Conservation (phyloP, 1,140 invertebrate species). For the Drosophila biarmipes region DNA sequence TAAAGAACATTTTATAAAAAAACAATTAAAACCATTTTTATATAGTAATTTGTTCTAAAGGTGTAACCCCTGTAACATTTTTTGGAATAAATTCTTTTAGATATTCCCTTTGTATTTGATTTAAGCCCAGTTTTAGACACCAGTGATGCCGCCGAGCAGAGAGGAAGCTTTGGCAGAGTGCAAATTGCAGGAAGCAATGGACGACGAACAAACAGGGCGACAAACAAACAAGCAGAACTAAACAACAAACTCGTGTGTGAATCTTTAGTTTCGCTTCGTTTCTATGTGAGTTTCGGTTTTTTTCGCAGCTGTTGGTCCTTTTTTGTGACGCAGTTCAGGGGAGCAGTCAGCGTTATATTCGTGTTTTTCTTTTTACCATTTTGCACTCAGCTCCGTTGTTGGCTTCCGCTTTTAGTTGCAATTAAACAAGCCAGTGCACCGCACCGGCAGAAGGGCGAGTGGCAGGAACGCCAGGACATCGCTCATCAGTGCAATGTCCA, state of each 20-base stretch:
- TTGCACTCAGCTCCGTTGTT: constrained; percentile 4
- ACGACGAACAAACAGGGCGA: constrained; percentile 31
- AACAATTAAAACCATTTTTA: too few relatives aligned
- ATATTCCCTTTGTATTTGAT: background rate
- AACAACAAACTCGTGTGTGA: constrained; percentile 64
- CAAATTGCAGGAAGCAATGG: constrained; percentile 78
- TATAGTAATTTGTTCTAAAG: too few relatives aligned
- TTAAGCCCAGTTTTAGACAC: constrained; percentile 7
- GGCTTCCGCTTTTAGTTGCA: constrained; percentile 75
- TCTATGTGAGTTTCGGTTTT: constrained; percentile 4
- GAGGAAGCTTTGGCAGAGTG: constrained; percentile 57
- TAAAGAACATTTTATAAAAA: too few relatives aligned
- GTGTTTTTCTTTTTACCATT: constrained; percentile 9
- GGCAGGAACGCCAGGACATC: constrained; percentile 49
- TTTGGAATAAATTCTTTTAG: background rate
- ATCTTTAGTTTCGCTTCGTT: constrained; percentile 25
- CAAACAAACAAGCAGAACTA: constrained; percentile 65
- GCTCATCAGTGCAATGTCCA: constrained; percentile 72
- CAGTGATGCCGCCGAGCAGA: constrained; percentile 12
- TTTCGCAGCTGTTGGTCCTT: constrained; percentile 42
- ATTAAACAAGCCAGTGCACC: constrained; percentile 75
- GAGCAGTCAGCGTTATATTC: constrained; percentile 61
- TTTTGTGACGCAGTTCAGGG: constrained; percentile 76
- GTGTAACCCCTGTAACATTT: too few relatives aligned
- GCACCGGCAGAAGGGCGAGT: constrained; percentile 40